phyloP scores from a whole-genome alignment of 2,888 invertebrate genomes.

The Cheilosia vulpina region DNA sequence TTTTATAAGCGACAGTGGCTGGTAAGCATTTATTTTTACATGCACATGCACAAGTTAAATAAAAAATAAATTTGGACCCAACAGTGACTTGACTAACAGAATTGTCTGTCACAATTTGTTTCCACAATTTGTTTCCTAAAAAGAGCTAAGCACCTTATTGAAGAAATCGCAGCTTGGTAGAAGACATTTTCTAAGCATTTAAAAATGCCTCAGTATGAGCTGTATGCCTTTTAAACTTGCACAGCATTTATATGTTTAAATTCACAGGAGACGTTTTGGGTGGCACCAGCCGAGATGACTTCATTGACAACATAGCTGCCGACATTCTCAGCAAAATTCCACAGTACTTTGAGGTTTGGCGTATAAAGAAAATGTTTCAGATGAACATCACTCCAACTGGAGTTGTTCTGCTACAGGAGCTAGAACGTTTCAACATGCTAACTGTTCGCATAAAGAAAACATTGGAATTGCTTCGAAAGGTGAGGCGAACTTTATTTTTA shows the following conservation, averaged over 20 bases:
- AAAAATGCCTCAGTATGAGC: neutral
- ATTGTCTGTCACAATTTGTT: too few relatives aligned
- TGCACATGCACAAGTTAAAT: too few relatives aligned
- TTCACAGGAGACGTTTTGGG: conserved; percentile 87
- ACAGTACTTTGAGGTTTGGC: conserved; percentile 90
- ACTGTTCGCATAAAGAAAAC: conserved; percentile 89
- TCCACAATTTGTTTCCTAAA: too few relatives aligned
- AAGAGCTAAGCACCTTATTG: too few relatives aligned
- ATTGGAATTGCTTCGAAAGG: conserved; percentile 89
- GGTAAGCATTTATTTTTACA: too few relatives aligned
- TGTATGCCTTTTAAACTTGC: neutral
- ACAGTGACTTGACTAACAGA: too few relatives aligned
- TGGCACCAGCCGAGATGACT: conserved; percentile 93
- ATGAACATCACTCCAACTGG: conserved; percentile 92
- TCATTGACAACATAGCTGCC: conserved; percentile 90
- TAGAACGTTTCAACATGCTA: conserved; percentile 94
- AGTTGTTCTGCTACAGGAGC: conserved; percentile 94
- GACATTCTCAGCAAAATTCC: conserved; percentile 92
- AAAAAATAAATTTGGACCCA: too few relatives aligned
- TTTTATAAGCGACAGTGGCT: too few relatives aligned
- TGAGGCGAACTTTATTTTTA: conserved; percentile 59
- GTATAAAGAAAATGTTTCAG: conserved; percentile 91
- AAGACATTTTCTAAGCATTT: too few relatives aligned
- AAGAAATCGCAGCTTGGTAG: too few relatives aligned
- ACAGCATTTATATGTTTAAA: conserved; percentile 7